Evolutionary conservation across 1,140 invertebrate species (phyloP).

Genomic region (Bombus ignitus): DNA sequence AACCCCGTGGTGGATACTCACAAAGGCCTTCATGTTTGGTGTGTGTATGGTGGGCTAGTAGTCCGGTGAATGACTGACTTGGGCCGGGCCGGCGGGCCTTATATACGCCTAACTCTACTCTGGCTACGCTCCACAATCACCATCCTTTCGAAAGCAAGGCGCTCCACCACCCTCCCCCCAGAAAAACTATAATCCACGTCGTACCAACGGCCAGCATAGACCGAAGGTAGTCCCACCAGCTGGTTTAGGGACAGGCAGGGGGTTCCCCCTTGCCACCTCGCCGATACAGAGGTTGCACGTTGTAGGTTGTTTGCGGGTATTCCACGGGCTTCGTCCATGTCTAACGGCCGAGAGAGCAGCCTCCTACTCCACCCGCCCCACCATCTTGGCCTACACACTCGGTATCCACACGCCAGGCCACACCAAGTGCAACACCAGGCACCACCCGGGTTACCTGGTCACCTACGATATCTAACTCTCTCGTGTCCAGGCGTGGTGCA

Average conservation of each 20-base stretch:
- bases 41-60: slow-evolving; percentile 81
- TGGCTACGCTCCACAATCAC: slow-evolving; percentile 83
- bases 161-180: slow-evolving; percentile 77
- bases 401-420: slow-evolving; percentile 51
- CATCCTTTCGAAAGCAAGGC: slow-evolving; percentile 83
- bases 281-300: slow-evolving; percentile 46
- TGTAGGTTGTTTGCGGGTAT: slow-evolving; percentile 51
- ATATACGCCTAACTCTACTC: slow-evolving; percentile 83
- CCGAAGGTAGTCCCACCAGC: slow-evolving; percentile 58
- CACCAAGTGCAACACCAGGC: slow-evolving; percentile 75
- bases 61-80: slow-evolving; percentile 83
- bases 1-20: slow-evolving; percentile 79
- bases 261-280: neutral
- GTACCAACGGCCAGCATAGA: slow-evolving; percentile 53
- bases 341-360: slow-evolving; percentile 51
- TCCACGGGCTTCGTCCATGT: slow-evolving; percentile 46
- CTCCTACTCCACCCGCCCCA: slow-evolving; percentile 61
- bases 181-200: slow-evolving; percentile 81
- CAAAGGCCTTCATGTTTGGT: slow-evolving; percentile 83
- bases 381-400: slow-evolving; percentile 51
- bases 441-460: slow-evolving; percentile 75
- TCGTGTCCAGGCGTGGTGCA: slow-evolving; percentile 65
- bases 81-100: slow-evolving; percentile 81
- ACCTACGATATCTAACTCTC: slow-evolving; percentile 64
- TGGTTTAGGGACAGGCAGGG: slow-evolving; percentile 45